Evolutionary conservation across 2,113 vertebrate species (phyloP), one percentile per base, ranked within the genome.

Genomic region (Sorex araneus): DNA sequence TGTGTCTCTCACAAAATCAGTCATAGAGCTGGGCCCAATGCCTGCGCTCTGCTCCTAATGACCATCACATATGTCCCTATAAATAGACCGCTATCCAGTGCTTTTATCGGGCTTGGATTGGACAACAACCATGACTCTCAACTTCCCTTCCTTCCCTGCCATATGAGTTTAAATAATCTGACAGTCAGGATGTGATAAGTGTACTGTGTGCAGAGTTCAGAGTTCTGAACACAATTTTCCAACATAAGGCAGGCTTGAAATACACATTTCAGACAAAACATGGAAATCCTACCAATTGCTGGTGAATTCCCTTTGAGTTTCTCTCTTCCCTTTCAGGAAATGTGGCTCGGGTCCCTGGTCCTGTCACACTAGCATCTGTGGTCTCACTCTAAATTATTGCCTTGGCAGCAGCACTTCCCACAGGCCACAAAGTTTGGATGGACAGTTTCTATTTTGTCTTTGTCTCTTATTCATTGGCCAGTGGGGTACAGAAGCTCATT

Each of bases 231-330:
- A 96, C 87, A 95, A 96, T 95, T 97, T 97, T 97, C 94, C 97
- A 97, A 79, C 83, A 96, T 96, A 92, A 77, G 94, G 84, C 75
- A 96, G 95, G 92, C 96, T 96, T 95, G 97, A 98, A 98, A 97
- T 97, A 96, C 23, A 15, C 91, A 82, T 96, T 95, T 93, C 96
- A 97, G 95, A 98, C 97, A 98, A 98, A 98, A 97, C 96, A 92
- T 98, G 97, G 98, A 98, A 97, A 95, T 98, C 96, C 96, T 97
- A 97, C 96, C 93, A 96, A 97, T 93, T 81, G 92, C 94, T 94
- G 77, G 96, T 97, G 95, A 97, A 96, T 95, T 92, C 74, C 84
- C 67, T 10, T 95, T 15, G 64, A 82, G 89, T 93, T 92, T 94
- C 73, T 92, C 96, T 96, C 96, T 97, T 94, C 85, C 96, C 93